Conservation (phyloP, 2,888 invertebrate species). For the Melipona beecheii region DNA sequence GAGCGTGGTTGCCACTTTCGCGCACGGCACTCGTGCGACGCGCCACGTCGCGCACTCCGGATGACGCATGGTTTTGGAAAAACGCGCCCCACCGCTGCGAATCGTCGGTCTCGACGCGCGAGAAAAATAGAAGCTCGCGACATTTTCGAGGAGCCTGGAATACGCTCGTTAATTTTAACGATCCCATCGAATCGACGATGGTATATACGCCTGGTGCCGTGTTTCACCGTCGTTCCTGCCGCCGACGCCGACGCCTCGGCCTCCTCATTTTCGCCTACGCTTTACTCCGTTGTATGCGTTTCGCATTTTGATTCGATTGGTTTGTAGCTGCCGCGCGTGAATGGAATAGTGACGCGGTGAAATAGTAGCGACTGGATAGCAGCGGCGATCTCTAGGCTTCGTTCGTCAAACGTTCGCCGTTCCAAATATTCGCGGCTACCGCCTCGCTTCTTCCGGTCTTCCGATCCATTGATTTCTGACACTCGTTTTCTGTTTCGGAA, state of each 20-base stretch:
- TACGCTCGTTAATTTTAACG: constrained; percentile 73
- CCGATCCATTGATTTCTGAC: neutral
- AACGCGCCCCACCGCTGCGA: constrained; percentile 39
- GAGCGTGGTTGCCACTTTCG: constrained; percentile 26
- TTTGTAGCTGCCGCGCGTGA: constrained; percentile 50
- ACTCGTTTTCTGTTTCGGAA: neutral
- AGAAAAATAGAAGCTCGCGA: constrained; percentile 66
- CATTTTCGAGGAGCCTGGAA: constrained; percentile 65
- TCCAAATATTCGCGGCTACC: constrained; percentile 29
- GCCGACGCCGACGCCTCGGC: constrained; percentile 10
- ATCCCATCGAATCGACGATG: constrained; percentile 67
- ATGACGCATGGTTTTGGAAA: constrained; percentile 40
- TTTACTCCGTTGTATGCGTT: constrained; percentile 54
- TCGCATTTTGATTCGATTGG: constrained; percentile 62
- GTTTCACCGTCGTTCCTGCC: neutral
- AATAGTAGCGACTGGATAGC: constrained; percentile 5
- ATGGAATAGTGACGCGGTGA: constrained; percentile 30
- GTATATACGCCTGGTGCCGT: constrained; percentile 21
- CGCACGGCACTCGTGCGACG: constrained; percentile 7
- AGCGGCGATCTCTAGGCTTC: constrained; percentile 2
- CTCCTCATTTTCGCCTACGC: constrained; percentile 60
- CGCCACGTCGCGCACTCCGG: neutral
- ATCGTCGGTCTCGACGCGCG: constrained; percentile 49
- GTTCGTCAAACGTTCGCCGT: constrained; percentile 38
- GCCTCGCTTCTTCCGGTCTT: neutral